Evolutionary conservation across 2,888 invertebrate species (phyloP).

Genomic region (Nasonia oneida): DNA sequence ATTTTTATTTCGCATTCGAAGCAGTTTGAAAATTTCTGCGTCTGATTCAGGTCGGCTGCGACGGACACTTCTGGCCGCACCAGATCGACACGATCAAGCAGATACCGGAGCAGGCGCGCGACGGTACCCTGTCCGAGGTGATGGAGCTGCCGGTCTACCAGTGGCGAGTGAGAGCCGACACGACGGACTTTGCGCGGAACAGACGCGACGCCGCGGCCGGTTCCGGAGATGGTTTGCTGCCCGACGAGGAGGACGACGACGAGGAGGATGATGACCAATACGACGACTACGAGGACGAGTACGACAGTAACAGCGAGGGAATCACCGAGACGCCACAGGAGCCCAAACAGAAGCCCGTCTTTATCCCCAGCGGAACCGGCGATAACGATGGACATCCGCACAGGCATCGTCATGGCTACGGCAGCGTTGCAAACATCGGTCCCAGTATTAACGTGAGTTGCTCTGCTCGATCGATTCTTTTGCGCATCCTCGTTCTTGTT

Average conservation of each 20-base stretch:
- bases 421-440: constrained; percentile 66
- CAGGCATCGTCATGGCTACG: constrained; percentile 79
- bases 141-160: constrained; percentile 86
- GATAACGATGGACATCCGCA: constrained; percentile 74
- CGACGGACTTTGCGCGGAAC: constrained; percentile 70
- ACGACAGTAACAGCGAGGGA: constrained; percentile 76
- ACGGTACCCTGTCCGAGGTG: constrained; percentile 86
- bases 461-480: neutral
- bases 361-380: neutral
- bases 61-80: constrained; percentile 85
- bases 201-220: constrained; percentile 74
- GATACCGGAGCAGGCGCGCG: constrained; percentile 85
- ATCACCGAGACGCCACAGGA: constrained; percentile 74
- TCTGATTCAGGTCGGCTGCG: constrained; percentile 86
- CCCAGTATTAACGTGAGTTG: constrained; percentile 60
- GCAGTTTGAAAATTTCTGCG: neutral
- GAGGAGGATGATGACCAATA: constrained; percentile 76
- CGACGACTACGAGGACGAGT: constrained; percentile 78
- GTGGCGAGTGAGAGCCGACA: constrained; percentile 83
- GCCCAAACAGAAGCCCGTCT: constrained; percentile 63
- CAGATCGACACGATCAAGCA: constrained; percentile 85
- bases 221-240: constrained; percentile 69
- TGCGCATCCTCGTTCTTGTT: too few relatives aligned
- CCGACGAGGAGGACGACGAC: constrained; percentile 72
- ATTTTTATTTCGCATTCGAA: neutral